Base-by-base conservation (phyloP, 2,797 vertebrate species). In the Gadopsis marmoratus region DNA sequence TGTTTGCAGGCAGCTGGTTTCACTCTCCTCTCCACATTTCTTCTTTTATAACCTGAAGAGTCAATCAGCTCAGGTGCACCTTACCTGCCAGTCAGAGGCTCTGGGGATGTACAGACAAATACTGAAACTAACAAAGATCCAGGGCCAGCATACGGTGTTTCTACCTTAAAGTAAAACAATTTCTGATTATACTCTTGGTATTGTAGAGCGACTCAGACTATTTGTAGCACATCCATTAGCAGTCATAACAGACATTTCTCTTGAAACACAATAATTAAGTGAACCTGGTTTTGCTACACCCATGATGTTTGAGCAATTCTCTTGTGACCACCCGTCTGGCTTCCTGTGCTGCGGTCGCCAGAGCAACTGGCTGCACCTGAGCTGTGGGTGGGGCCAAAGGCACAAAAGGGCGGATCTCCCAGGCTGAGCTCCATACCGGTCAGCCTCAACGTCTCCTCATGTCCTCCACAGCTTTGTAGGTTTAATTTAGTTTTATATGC, bases 271-370 rank as follows among this genome's bases (percentile, higher is more conserved):
- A 3, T 53, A 23, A 23, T 23, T 53, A 53, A 2, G 50, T 26
- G 50, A 26, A 51, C 23, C 13, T 26, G 21, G 48, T 51, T 51
- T 51, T 26, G 23, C 23, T 50, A n/a, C 48, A 50, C 19, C 50
- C n/a, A 26, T 54, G 5, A 16, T 29, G 53, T 29, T 29, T 29
- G 12, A 29, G 12, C 53, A 29, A 6, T 16, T 8, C 47, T 4
- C 17, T 48, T 60, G 33, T 17, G 29, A 55, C 80, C 60, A 8
- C 65, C 47, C 21, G 23, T 11, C 53, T 64, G 53, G 61, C 35
- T 72, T 71, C 71, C 63, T 74, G 37, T 54, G 51, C n/a, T 53
- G 48, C 68, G 74, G 39, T 76, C 39, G 14, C 62, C 56, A 45
- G 0, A 26, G 74, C 19, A 60, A 26, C 63, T 11, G 39, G 37